Evolutionary conservation across 2,888 invertebrate species (phyloP), one percentile per base, ranked within the genome.

Genomic region (Drosophila borealis): DNA sequence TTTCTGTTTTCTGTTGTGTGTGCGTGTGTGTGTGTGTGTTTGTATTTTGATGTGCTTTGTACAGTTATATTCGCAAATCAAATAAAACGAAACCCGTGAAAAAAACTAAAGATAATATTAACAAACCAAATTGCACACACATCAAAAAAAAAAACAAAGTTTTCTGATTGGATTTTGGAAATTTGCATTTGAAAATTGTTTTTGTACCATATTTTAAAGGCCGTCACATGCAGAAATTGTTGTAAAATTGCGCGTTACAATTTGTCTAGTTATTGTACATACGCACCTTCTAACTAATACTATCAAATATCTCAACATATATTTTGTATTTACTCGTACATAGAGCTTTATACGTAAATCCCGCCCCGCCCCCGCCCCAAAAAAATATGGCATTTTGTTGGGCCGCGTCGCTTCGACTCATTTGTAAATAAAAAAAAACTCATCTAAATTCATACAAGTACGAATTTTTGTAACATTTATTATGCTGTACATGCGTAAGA

Each of bases 341-440:
- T 72, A 59, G 66, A 64, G 71, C 73, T 76, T 68, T 65, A 61
- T 61, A 46, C 50, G 60, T 72, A 60, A 57, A 62, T n/a, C 33
- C 48, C 41, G 0, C 4, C 21, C 25, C 25, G 6, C 6, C 25
- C 6, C 25, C 6, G 1, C 6, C 5, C 5, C 5, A 21, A 37
- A 44, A 64, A 62, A 51, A 60, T 74, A 42, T 70, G 77, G 68
- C 64, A 54, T 62, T 68, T 74, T 66, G 73, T 60, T 66, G 65
- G 49, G 36, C 50, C 41, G 46, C 48, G 53, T 55, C 70, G 59
- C 44, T 60, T 61, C 70, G 68, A 86, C 68, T 80, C 87, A 84
- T 83, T 71, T 83, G 87, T 87, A 83, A 81, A 83, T 83, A 86
- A 80, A 17, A 80, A 17, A 17, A 17, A 80, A 67, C 62, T 84